Base-by-base conservation (phyloP, 2,888 invertebrate species). In the Latheticus oryzae region DNA sequence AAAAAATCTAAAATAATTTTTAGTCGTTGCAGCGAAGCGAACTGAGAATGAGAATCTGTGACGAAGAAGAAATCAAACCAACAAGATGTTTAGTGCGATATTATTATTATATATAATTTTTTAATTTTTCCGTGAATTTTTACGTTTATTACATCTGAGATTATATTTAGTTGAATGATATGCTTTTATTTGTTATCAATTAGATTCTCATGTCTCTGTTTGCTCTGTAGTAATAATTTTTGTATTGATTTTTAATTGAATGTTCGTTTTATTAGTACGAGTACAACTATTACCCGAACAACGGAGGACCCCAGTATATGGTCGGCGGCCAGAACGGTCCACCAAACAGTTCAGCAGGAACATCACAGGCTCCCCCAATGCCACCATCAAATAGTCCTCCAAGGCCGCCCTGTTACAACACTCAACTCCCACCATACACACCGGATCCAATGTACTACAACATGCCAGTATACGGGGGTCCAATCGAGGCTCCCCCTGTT, bases 241-340 rank as follows among this genome's bases (percentile, higher is more conserved):
- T 43, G n/a, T 15, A 2, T 33, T 47, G 11, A 11, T 30, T 23
- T 40, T 40, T 52, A 5, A 7, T 33, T 12, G 19, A 32, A 13
- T 21, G 21, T 43, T 42, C 2, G 11, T 19, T 35, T 54, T 59
- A 21, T 52, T 38, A 77, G 76, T 76, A 75, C 66, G 76, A 76
- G 19, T 76, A 72, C 70, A 72, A 72, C 67, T 76, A 75, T 66
- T 76, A 73, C 68, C 62, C 70, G 60, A 74, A 71, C 67, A 74
- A 73, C 67, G 75, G 75, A 66, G 73, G 70, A 48, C 43, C 61
- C 9, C 72, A 71, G 45, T 73, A 67, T 63, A 61, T 73, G 68
- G 69, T 73, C 63, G 60, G 62, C 62, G 60, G 62, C n/a, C 68
- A 68, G 65, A 66, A 67, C 62, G 68, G 71, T 15, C 66, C 64